Conservation (phyloP, 2,113 vertebrate species). For the Cervus canadensis region DNA sequence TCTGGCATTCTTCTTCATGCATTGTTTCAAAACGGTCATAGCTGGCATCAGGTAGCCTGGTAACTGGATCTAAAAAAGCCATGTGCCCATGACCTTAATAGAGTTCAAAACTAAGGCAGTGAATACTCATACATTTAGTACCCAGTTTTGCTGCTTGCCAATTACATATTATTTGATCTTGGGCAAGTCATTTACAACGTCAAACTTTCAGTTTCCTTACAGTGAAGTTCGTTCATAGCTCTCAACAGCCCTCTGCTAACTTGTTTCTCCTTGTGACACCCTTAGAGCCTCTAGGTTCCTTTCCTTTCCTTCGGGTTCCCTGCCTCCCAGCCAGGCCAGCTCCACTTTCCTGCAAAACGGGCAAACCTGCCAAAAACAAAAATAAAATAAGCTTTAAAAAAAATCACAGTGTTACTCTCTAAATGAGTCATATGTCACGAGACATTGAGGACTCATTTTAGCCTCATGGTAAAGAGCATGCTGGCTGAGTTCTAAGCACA, state of each 20-base stretch:
- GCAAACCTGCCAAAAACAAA: not conserved
- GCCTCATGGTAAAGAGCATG: not conserved
- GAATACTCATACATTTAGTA: not conserved
- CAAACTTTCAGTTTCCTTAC: not conserved
- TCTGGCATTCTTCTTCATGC: not conserved
- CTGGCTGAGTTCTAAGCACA: not conserved
- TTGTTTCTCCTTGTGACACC: not conserved
- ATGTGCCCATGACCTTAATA: not conserved
- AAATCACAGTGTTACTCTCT: not conserved
- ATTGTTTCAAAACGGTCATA: not conserved
- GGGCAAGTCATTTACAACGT: not conserved
- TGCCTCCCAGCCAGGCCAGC: not conserved
- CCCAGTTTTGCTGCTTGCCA: not conserved
- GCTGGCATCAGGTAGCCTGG: not conserved
- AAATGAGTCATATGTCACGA: not conserved
- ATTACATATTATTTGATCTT: not conserved
- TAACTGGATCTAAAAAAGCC: not conserved
- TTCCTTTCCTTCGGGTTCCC: not conserved
- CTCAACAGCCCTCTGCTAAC: not conserved
- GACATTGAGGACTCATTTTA: not conserved
- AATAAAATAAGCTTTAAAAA: not conserved
- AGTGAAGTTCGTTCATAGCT: not conserved
- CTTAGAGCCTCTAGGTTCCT: not conserved
- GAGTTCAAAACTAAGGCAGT: not conserved
- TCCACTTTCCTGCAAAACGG: not conserved